Conservation (phyloP, 2,797 vertebrate genomes). For the Uromys caudimaculatus region DNA sequence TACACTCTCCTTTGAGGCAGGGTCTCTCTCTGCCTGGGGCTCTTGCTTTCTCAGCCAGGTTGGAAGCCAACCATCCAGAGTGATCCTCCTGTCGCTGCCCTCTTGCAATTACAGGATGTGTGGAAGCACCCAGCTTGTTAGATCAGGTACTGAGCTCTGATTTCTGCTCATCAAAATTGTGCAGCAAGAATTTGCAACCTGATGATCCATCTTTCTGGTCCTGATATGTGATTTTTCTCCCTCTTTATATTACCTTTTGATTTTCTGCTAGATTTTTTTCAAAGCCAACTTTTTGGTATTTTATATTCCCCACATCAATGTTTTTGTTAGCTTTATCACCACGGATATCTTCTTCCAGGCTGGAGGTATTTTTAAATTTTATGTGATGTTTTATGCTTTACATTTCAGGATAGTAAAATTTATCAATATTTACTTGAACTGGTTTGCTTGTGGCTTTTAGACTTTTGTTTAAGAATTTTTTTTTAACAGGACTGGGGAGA, state of each 20-base stretch:
- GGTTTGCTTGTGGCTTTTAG: slow-evolving; percentile 1
- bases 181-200: background rate
- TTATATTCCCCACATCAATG: background rate
- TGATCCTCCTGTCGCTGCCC: background rate
- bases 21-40: background rate
- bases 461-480: slow-evolving; percentile 7
- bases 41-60: background rate
- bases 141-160: background rate
- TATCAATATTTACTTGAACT: slow-evolving; percentile 27
- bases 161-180: background rate
- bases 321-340: slow-evolving; percentile 40
- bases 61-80: background rate
- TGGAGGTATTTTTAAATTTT: slow-evolving; percentile 42
- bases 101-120: background rate
- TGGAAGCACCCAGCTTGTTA: background rate
- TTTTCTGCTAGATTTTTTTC: slow-evolving; percentile 17
- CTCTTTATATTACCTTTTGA: background rate
- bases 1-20: background rate
- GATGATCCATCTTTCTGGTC: background rate
- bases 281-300: slow-evolving; percentile 6
- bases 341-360: background rate
- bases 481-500: background rate
- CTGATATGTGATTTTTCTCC: background rate
- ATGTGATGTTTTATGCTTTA: slow-evolving; percentile 15
- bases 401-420: slow-evolving; percentile 16